Base-by-base conservation (phyloP, 2,888 invertebrate species). In the Andrena marginata region DNA sequence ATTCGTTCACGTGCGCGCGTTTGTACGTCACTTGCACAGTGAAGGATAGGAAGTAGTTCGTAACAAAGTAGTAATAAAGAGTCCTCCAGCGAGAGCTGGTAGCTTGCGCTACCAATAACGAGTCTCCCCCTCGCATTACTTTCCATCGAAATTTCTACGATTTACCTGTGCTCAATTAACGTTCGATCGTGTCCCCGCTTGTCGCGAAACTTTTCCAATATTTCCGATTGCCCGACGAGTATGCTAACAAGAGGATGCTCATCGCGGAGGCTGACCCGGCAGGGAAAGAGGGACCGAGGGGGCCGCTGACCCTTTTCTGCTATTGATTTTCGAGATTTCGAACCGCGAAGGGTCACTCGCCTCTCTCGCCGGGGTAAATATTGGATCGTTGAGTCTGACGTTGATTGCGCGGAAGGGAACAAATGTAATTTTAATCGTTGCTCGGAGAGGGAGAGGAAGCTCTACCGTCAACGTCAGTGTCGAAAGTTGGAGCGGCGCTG, bases 251-350 rank as follows among this genome's bases (percentile, higher is more conserved):
- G 70, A 54, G 77, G 78, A 64, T 79, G 80, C 65, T 80, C 80
- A 71, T 80, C 80, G 48, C 26, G 20, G 10, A 31, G 68, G 35
- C 8, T 6, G 51, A 56, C 2, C 26, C 42, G 42, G 42, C 42
- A 42, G 42, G 16, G 42, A 42, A 42, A 42, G 56, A 49, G 54
- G 13, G 16, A 16, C 33, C 42, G 65, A 49, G 48, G 20, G 84
- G 74, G 54, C 42, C 77, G 80, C 56, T 62, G 87, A 86, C 81
- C 87, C 76, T 82, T 85, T 84, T 70, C 76, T 23, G 77, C 68
- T 88, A 87, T 88, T 87, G 87, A 87, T 87, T 88, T 87, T 86
- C 84, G 75, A 81, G 88, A 87, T 87, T 86, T 87, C 75, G 84
- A 85, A 71, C 86, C 80, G 84, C 86, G 84, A 87, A 88, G 81